Base-by-base conservation (phyloP, 2,113 vertebrate species). In the Colinus virginianus region DNA sequence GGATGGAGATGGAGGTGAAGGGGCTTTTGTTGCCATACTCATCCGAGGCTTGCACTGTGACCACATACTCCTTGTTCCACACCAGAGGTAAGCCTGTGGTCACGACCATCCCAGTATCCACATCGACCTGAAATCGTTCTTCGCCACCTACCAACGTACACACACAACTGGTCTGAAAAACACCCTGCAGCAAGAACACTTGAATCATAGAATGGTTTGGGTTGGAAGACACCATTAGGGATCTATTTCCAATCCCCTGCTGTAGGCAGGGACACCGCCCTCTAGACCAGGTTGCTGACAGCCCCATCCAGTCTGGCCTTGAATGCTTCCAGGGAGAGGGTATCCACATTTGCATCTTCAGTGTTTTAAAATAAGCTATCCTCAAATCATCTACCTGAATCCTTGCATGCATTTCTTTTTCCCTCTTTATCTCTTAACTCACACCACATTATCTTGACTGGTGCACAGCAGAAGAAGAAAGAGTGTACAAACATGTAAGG, bases 101-200 rank as follows among this genome's bases (percentile, higher is more conserved):
- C 92, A 94, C 84, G 90, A 99, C 96, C 62, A 98, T 93, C 18
- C 99, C 99, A 1, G 97, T 97, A 17, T 95, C 96, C 76, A 96
- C 96, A 69, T 98, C 98, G 22, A 99, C 98, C 77, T 61, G 98
- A 87, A 99, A 99, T 58, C 98, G 97, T 45, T 98, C 98, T 58
- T 98, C 98, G 3, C 98, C 98, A 69, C 98, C 98, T 99, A 72
- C 1, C 45, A 64, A 51, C 1, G 81, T 40, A 14, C 3, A 34
- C 38, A 86, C 28, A 84, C 38, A 88, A 20, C 36, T 11, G 11
- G 18, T 63, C 45, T 84, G 58, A 77, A 63, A 77, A 46, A 18
- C 1, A 8, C 20, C 28, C n/a, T 43, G 34, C 19, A 42, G 68
- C 40, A 82, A 86, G 17, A 76, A 59, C 4, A 1, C 62, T 30